phyloP scores from a whole-genome alignment of 2,888 invertebrate genomes.

The Polyommatus icarus region DNA sequence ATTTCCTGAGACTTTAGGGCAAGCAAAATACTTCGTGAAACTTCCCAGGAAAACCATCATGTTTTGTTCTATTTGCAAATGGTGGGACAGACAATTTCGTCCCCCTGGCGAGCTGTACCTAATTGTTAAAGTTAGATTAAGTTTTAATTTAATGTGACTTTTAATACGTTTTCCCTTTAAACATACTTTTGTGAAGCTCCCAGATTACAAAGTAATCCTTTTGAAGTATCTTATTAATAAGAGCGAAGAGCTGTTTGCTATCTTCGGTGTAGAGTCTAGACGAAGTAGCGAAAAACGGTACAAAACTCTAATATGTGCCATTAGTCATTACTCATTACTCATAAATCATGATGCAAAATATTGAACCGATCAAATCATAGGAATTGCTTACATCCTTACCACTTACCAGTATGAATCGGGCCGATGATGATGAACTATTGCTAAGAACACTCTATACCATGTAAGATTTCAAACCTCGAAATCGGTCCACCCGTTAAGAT shows the following conservation, averaged over 20 bases:
- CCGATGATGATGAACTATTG: too few species aligned
- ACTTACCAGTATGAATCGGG: too few species aligned
- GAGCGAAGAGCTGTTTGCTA: neutral
- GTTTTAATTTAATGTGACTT: neutral
- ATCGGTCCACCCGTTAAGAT: too few species aligned
- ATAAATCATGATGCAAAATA: too few species aligned
- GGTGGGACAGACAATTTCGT: neutral
- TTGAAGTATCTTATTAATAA: neutral
- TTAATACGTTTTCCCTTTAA: conserved; percentile 6
- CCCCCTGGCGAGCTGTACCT: conserved; percentile 30
- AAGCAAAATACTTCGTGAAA: neutral
- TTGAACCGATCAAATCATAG: too few species aligned
- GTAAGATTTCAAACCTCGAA: too few species aligned
- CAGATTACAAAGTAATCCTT: conserved; percentile 3
- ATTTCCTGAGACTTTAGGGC: neutral
- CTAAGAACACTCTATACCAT: too few species aligned
- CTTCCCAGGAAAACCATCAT: neutral
- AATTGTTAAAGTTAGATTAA: conserved; percentile 35
- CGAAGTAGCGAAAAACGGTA: too few species aligned
- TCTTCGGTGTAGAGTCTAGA: too few species aligned
- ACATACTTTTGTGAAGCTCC: neutral
- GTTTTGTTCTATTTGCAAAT: neutral
- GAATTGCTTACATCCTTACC: too few species aligned
- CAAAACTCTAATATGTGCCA: too few species aligned
- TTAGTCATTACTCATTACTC: too few species aligned